These are phyloP conservation scores for Arctopsyche grandis DNA, from an alignment of 1,140 invertebrate genomes.

Conservation along the genomic window DNA sequence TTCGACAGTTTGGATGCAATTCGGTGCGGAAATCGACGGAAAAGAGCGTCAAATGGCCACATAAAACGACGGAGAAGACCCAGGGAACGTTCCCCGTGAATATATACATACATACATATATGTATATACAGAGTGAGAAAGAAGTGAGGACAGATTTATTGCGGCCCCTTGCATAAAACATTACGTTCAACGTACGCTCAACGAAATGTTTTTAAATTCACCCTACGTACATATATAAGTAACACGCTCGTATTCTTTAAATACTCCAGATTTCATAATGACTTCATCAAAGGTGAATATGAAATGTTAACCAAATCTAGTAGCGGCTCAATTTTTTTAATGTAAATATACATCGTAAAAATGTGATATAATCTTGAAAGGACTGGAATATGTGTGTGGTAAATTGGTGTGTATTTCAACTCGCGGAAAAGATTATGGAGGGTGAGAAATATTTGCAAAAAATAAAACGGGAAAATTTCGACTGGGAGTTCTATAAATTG, in stretches of 20 bases:
- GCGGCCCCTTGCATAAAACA: slow-evolving; percentile 5
- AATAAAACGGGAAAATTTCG: neutral
- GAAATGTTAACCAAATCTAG: too few relatives aligned
- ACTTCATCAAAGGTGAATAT: too few relatives aligned
- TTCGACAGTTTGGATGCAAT: neutral
- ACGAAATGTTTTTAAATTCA: neutral
- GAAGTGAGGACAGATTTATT: slow-evolving; percentile 1
- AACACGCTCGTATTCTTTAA: too few relatives aligned
- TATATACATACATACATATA: neutral
- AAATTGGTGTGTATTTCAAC: too few relatives aligned
- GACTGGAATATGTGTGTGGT: too few relatives aligned
- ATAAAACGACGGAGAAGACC: neutral
- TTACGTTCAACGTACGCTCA: neutral
- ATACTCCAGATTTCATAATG: too few relatives aligned
- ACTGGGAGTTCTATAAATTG: neutral
- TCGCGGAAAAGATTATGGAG: too few relatives aligned
- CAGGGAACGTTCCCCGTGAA: neutral
- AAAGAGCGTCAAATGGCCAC: too few relatives aligned
- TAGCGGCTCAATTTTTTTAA: too few relatives aligned
- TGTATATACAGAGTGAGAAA: neutral
- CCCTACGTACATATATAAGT: neutral
- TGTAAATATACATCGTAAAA: too few relatives aligned
- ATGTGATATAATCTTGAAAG: too few relatives aligned
- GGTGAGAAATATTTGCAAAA: too few relatives aligned
- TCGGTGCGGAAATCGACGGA: neutral